These are phyloP conservation scores for Apodemia zela DNA, from an alignment of 2,888 invertebrate species.

Conservation along the genomic window DNA sequence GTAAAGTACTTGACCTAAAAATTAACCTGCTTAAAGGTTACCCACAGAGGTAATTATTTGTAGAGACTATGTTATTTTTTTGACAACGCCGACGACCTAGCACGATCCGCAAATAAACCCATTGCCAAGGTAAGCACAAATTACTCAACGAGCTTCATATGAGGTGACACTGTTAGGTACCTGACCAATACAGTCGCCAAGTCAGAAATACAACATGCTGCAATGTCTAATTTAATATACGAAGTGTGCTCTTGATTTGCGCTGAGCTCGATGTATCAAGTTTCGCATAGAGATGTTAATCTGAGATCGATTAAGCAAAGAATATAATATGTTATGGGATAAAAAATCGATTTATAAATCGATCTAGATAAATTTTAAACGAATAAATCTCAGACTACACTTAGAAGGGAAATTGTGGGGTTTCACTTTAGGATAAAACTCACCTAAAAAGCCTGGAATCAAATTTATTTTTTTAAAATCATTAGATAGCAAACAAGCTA, in stretches of 20 bases:
- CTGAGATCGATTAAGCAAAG: background rate
- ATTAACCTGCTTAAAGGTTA: slow-evolving; percentile 14
- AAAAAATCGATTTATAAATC: background rate
- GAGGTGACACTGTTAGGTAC: slow-evolving; percentile 32
- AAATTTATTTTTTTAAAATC: no score
- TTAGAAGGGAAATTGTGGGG: no score
- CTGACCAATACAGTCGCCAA: slow-evolving; percentile 33
- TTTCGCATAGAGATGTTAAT: slow-evolving; percentile 33
- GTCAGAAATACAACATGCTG: slow-evolving; percentile 33
- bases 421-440: no score
- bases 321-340: background rate
- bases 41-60: slow-evolving; percentile 12
- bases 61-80: slow-evolving; percentile 4
- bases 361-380: no score
- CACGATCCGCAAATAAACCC: slow-evolving; percentile 34
- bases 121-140: slow-evolving; percentile 38
- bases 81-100: slow-evolving; percentile 19
- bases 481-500: no score
- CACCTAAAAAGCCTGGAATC: no score
- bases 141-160: slow-evolving; percentile 34
- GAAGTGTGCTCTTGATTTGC: slow-evolving; percentile 37
- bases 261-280: slow-evolving; percentile 47
- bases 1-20: slow-evolving; percentile 18
- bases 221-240: slow-evolving; percentile 40
- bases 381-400: background rate